Evolutionary conservation across 2,113 vertebrate genomes (phyloP).

Genomic region (Anguilla rostrata): DNA sequence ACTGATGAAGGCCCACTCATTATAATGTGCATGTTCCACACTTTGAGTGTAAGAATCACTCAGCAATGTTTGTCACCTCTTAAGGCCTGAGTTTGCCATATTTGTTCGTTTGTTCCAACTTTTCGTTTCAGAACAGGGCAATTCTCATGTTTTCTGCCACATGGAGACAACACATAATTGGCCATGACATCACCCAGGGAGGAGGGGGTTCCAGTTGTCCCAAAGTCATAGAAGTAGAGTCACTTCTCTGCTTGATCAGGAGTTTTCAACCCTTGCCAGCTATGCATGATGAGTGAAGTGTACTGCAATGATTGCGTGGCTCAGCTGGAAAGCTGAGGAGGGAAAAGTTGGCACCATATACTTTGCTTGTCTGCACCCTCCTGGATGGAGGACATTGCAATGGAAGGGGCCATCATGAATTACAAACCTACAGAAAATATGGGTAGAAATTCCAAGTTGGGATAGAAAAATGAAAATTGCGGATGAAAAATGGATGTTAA

Average conservation of each 20-base stretch:
- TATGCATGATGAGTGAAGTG: too few species aligned
- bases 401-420: background rate
- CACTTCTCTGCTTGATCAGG: too few species aligned
- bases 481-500: background rate
- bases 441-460: background rate
- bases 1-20: background rate
- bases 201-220: background rate
- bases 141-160: background rate
- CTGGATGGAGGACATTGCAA: background rate
- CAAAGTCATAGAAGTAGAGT: background rate
- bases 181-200: background rate
- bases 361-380: background rate
- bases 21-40: background rate
- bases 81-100: background rate
- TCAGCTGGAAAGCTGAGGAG: background rate
- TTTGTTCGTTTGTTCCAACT: too few species aligned
- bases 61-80: background rate
- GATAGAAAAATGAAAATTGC: background rate
- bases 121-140: too few species aligned
- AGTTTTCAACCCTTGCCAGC: too few species aligned
- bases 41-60: background rate
- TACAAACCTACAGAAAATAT: too few species aligned
- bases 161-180: background rate
- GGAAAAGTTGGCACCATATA: background rate
- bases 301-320: background rate